Evolutionary conservation across 2,113 vertebrate species (phyloP), one percentile per base, ranked within the genome.

Genomic region (Columbina picui): DNA sequence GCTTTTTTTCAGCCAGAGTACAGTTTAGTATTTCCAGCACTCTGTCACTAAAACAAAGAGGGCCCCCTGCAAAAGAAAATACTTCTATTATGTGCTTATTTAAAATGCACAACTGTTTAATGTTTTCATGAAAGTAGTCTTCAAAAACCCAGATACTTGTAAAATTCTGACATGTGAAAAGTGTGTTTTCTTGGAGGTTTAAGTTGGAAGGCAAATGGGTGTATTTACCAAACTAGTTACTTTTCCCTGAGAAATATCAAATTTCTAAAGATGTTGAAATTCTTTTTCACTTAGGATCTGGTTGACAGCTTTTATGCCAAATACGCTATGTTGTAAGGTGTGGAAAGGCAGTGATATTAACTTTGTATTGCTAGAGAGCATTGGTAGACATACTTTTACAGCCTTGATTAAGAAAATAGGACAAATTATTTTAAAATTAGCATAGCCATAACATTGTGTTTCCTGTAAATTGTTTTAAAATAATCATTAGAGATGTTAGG

Each of bases 51-150:
- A 87, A 94, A 87, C 5, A 41, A 87, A 39, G 56, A 70, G 60
- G 70, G 29, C 12, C 23, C 16, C 49, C 17, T 84, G 63, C 77
- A 85, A 73, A 80, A 84, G 36, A 86, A 94, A 71, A 68, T 30
- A 22, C 10, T 95, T 95, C 7, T 65, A 3, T 82, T 94, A 70
- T 86, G 5, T 38, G 82, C 29, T 87, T 94, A 68, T 81, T 87
- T 94, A 93, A 95, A 97, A 75, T 57, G 8, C 56, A 68, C 30
- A 59, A 14, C 27, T 92, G 23, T 89, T 96, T 91, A 83, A 96
- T 67, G 25, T 65, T 89, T 91, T 92, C 47, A 23, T 92, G 55
- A 92, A 87, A 78, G 52, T 45, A 76, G 30, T 85, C 30, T 89
- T 93, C 34, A 78, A 39, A 96, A 90, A 95, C 36, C 25, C 65